Conservation (phyloP, 2,888 invertebrate genomes). For the Altica lythri region DNA sequence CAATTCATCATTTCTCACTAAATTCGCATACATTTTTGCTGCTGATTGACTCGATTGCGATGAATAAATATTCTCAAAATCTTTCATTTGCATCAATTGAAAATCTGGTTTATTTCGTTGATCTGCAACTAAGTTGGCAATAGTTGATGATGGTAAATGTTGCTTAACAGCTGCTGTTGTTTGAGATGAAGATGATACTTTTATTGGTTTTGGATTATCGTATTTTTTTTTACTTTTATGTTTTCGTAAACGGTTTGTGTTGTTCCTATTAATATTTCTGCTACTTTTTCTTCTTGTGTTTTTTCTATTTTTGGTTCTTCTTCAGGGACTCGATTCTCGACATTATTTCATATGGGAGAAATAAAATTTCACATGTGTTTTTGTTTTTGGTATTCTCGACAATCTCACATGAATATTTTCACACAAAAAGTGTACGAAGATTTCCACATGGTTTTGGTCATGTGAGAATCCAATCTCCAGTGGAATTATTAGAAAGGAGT, state of each 20-base stretch:
- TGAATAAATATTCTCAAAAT: conserved; percentile 62
- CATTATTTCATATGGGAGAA: too few species aligned
- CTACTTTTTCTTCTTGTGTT: conserved; percentile 47
- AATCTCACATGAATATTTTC: too few species aligned
- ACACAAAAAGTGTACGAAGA: too few species aligned
- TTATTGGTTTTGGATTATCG: conserved; percentile 54
- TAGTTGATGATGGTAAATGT: conserved; percentile 41
- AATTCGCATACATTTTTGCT: conserved; percentile 59
- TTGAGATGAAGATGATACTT: conserved; percentile 65
- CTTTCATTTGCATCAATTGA: conserved; percentile 62
- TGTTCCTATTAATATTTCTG: conserved; percentile 54
- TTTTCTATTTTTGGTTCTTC: too few species aligned
- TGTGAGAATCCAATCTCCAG: too few species aligned
- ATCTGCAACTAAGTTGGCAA: conserved; percentile 37
- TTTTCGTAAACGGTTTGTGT: conserved; percentile 57
- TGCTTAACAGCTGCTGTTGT: conserved; percentile 61
- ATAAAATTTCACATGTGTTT: too few species aligned
- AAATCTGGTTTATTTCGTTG: conserved; percentile 48
- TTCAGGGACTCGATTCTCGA: too few species aligned
- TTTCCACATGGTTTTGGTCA: too few species aligned
- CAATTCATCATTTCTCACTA: conserved; percentile 52
- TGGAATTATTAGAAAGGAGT: too few species aligned
- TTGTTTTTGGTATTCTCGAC: too few species aligned
- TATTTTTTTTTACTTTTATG: conserved; percentile 55
- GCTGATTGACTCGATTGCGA: conserved; percentile 50